Evolutionary conservation across 2,113 vertebrate species (phyloP), one percentile per base, ranked within the genome.

Genomic region (Oryzias celebensis): DNA sequence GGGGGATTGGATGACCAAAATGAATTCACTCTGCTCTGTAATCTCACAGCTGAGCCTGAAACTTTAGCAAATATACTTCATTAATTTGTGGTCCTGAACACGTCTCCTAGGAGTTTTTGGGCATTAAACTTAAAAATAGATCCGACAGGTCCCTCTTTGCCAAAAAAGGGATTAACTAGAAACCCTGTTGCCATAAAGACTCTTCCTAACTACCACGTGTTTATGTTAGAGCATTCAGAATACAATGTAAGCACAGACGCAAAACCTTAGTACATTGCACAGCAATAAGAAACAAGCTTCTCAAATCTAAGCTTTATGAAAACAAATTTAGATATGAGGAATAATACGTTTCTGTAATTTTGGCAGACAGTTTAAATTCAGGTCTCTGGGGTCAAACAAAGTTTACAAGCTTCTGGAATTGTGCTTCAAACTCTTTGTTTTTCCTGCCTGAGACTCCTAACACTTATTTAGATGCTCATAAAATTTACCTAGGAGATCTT

Each of bases 391-490:
- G 45, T 51, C 51, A 64, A 28, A 60, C 14, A 51, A 20, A 56
- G 20, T 22, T 17, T 44, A 42, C 36, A 12, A 36, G 36, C 10
- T 36, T 10, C 7, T 2, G 36, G 36, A 2, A 5, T 1, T 36
- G 10, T 5, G 36, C 36, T 36, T 8, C 10, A 36, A 68, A 68
- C 48, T 59, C 23, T 54, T 23, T 65, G 61, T 57, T 61, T 41
- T 47, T 56, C 49, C 41, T 1, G 17, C 31, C 31, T 23, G 16
- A 56, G 24, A 48, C 23, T 57, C 50, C 10, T 58, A 55, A 63
- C 46, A 48, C 54, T 31, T 52, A 53, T 69, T 65, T 69, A 52
- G 18, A 69, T 47, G 36, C 63, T 57, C n/a, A 50, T 52, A 17
- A 60, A 68, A 36, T 14, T 20, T 51, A 23, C 14, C 23, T 20